Evolutionary conservation across 2,888 invertebrate genomes (phyloP).

Genomic region (Callimorpha dominula): DNA sequence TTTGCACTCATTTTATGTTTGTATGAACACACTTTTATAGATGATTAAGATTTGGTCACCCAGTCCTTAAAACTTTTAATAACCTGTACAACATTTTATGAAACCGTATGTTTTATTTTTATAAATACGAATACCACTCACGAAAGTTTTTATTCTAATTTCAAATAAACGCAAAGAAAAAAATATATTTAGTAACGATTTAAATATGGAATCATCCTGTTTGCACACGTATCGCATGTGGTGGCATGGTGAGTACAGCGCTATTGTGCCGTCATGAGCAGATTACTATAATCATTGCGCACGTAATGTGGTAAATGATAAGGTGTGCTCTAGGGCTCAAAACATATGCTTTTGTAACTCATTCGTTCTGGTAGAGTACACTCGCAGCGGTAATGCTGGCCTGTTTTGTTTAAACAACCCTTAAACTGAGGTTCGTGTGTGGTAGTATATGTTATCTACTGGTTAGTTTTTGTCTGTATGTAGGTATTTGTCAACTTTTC

Average conservation of each 20-base stretch:
- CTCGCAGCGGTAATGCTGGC: constrained; percentile 34
- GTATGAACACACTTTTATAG: not conserved
- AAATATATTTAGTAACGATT: not conserved
- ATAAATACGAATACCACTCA: too few relatives aligned
- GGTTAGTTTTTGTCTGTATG: not conserved
- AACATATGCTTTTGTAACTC: constrained; percentile 85
- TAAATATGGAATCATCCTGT: constrained; percentile 65
- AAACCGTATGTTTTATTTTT: too few relatives aligned
- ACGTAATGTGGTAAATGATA: constrained; percentile 86
- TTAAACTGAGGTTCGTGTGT: constrained; percentile 45
- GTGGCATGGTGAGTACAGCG: constrained; percentile 73
- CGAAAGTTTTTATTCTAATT: not conserved
- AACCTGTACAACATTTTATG: too few relatives aligned
- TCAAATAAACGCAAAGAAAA: not conserved
- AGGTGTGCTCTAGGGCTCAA: constrained; percentile 82
- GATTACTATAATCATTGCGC: constrained; percentile 86
- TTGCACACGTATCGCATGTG: constrained; percentile 61
- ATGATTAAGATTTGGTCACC: not conserved
- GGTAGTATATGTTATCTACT: not conserved
- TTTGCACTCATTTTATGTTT: not conserved
- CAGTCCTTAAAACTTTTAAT: too few relatives aligned
- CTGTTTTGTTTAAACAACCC: constrained; percentile 62
- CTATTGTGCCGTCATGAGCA: constrained; percentile 82
- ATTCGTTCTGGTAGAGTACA: constrained; percentile 77
- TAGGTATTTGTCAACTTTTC: not conserved